Base-by-base conservation (phyloP, 2,888 invertebrate species). In the Mythimna loreyi region DNA sequence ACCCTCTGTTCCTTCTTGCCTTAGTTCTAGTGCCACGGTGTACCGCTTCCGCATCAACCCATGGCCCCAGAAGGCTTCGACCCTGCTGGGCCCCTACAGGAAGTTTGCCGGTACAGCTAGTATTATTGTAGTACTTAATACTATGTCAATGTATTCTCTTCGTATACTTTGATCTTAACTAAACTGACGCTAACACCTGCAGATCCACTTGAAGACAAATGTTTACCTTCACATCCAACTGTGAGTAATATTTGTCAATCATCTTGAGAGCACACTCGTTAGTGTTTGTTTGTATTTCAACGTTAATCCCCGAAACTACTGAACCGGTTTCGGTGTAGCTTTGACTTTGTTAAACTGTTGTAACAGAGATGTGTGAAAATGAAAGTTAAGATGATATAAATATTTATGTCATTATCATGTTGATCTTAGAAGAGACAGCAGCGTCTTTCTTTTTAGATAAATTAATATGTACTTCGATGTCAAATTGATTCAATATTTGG, bases 261-360 rank as follows among this genome's bases (percentile, higher is more conserved):
- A 80, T 78, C 72, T 80, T 76, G 62, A 28, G 67, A 59, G 65
- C 63, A 67, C 56, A 28, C 33, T 77, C 75, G 69, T 78, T 72
- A 72, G 67, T 68, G 55, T 73, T 63, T 81, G 67, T 64, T 69
- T 76, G 82, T 81, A 62, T 64, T 60, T 52, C 60, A 71, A 67
- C 66, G 81, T 58, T 81, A 83, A 83, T 83, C 79, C 57, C 72
- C 72, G 13, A 79, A 83, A 83, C 80, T 75, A 81, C 76, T 81
- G 76, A 21, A 77, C 84, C 76, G 84, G 82, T 82, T 82, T 61
- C 67, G 61, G 61, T 62, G 53, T 9, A 62, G 72, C 65, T 82
- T 69, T 63, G 58, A 68, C 19, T 57, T 57, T 50, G 45, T 49
- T 73, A 62, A 82, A 65, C 59, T 66, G 70, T 59, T 67, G 64